These are phyloP conservation scores for Diarsia brunnea DNA, from an alignment of 2,888 invertebrate species.

Conservation along the genomic window DNA sequence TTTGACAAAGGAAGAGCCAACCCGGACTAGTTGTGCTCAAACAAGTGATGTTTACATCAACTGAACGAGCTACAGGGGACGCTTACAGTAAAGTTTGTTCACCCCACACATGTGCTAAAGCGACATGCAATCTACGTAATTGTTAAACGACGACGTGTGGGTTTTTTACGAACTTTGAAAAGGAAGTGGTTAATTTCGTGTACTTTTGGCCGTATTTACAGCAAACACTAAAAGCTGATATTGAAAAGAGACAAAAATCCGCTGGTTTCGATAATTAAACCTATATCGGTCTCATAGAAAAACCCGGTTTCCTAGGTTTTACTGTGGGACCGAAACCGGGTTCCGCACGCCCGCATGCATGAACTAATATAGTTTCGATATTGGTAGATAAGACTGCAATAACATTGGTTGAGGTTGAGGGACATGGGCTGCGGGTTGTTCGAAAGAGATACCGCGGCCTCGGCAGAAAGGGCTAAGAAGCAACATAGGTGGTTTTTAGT, in stretches of 20 bases:
- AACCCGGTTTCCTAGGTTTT: no score
- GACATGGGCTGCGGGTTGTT: no score
- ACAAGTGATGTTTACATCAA: slow-evolving; percentile 83
- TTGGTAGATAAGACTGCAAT: background rate
- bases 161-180: slow-evolving; percentile 20
- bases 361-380: background rate
- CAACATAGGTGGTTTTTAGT: no score
- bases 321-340: no score
- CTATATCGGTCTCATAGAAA: no score
- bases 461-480: no score
- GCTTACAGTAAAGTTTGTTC: slow-evolving; percentile 83
- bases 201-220: background rate
- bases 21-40: slow-evolving; percentile 73
- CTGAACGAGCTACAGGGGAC: slow-evolving; percentile 78
- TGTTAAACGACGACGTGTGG: slow-evolving; percentile 44
- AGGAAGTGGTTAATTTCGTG: background rate
- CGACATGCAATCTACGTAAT: slow-evolving; percentile 63
- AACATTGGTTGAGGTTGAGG: background rate
- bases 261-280: background rate
- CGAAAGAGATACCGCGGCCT: no score
- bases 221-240: no score
- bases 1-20: slow-evolving; percentile 71
- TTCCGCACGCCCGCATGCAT: no score
- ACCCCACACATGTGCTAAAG: slow-evolving; percentile 76
- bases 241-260: background rate